These are phyloP conservation scores for Myiagra hebetior DNA, from an alignment of 2,113 vertebrate genomes.

Conservation along the genomic window DNA sequence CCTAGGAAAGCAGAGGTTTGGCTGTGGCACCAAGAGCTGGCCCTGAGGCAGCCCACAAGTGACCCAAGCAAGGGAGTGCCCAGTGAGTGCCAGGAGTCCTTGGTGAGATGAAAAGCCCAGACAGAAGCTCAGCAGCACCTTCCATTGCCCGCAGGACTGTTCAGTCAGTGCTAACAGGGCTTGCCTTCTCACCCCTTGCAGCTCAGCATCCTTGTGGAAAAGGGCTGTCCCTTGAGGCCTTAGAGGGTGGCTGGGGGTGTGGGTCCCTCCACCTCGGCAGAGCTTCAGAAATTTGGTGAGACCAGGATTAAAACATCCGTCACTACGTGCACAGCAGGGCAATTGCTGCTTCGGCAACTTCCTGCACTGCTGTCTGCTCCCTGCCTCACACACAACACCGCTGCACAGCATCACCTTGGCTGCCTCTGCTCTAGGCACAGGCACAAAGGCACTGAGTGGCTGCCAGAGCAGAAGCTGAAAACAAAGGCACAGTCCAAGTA, in stretches of 20 bases:
- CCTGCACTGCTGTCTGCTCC: neutral
- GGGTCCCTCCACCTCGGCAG: neutral
- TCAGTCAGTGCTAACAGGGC: no score
- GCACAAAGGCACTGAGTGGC: neutral
- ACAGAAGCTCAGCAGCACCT: neutral
- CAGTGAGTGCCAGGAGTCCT: neutral
- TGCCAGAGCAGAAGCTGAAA: neutral
- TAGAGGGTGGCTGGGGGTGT: fast-evolving
- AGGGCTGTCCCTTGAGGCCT: neutral
- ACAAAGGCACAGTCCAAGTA: neutral
- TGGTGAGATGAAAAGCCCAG: neutral
- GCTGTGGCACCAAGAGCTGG: neutral
- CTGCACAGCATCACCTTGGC: neutral
- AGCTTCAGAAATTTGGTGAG: neutral
- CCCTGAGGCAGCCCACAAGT: neutral
- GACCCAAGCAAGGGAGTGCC: neutral
- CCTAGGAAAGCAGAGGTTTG: neutral
- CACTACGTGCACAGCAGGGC: neutral
- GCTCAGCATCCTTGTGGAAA: neutral
- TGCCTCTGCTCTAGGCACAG: neutral
- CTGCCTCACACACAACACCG: fast-evolving
- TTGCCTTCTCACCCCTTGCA: neutral
- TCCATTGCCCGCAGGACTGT: fast-evolving
- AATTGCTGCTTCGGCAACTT: neutral
- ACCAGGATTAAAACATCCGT: neutral